These are phyloP conservation scores for Drosophila engyochracea DNA, from an alignment of 2,888 invertebrate species.

Conservation along the genomic window DNA sequence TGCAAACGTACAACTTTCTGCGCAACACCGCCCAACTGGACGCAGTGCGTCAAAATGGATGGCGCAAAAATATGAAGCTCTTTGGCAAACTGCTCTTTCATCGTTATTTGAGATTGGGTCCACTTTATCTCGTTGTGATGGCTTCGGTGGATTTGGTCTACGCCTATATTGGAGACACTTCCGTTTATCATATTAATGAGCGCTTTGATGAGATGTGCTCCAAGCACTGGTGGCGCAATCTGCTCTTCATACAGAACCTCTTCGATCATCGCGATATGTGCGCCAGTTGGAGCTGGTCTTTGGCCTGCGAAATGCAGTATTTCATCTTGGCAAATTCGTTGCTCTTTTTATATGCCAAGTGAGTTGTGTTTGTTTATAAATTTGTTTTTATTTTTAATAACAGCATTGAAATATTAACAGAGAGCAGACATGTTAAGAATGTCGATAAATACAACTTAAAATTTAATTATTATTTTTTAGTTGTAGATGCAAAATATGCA, in stretches of 20 bases:
- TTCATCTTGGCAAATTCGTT: slow-evolving; percentile 82
- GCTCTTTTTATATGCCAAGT: slow-evolving; percentile 84
- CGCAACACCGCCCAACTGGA: slow-evolving; percentile 78
- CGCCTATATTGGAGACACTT: slow-evolving; percentile 83
- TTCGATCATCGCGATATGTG: slow-evolving; percentile 84
- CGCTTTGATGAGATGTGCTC: slow-evolving; percentile 84
- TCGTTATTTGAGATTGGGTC: slow-evolving; percentile 84
- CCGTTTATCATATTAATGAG: slow-evolving; percentile 84
- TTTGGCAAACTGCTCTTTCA: slow-evolving; percentile 83
- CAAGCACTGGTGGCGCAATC: slow-evolving; percentile 85
- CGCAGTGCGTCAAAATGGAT: slow-evolving; percentile 72
- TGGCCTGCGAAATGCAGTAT: slow-evolving; percentile 86
- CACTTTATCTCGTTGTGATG: slow-evolving; percentile 83
- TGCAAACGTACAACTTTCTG: slow-evolving; percentile 84
- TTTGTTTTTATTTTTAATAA: neutral
- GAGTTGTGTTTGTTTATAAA: slow-evolving; percentile 33
- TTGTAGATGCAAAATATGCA: slow-evolving; percentile 18
- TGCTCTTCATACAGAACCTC: slow-evolving; percentile 85
- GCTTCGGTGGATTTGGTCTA: slow-evolving; percentile 83
- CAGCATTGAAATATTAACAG: neutral
- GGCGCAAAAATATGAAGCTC: slow-evolving; percentile 73
- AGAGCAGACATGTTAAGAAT: neutral
- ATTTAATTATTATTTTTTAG: neutral
- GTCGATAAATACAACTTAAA: neutral
- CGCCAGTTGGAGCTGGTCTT: slow-evolving; percentile 85